A percentile compares a stretch with the other conserved stretches of the same genome.
Conservation (phyloP, 1,140 invertebrate genomes). For the Drosophila simulans region DNA sequence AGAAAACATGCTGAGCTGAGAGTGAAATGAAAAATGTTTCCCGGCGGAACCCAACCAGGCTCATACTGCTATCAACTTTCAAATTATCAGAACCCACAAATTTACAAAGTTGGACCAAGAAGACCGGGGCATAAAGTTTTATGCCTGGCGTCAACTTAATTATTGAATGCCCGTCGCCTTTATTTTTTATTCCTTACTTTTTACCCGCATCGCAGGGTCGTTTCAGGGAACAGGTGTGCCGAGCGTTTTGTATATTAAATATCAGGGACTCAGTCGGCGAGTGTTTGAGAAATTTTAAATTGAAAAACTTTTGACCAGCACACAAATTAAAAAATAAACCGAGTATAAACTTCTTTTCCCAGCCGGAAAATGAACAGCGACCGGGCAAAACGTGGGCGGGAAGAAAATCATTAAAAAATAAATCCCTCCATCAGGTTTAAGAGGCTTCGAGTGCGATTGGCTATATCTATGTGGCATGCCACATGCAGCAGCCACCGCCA, state of each 20-base stretch:
- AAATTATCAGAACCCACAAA: constrained; percentile 60
- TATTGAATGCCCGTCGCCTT: constrained; percentile 66
- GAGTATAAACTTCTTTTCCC: constrained; percentile 58
- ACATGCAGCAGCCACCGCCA: constrained; percentile 39
- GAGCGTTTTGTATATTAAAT: constrained; percentile 77
- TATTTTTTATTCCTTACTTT: constrained; percentile 17
- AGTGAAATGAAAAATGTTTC: constrained; percentile 50
- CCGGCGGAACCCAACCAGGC: not conserved
- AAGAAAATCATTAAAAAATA: constrained; percentile 48
- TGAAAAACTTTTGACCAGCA: constrained; percentile 76
- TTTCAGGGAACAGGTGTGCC: constrained; percentile 60
- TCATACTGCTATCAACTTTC: constrained; percentile 37
- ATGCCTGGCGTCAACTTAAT: constrained; percentile 72
- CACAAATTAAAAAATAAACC: constrained; percentile 76
- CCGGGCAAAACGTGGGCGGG: not conserved
- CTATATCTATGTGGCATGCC: constrained; percentile 55
- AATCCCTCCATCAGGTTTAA: constrained; percentile 42
- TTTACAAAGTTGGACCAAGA: constrained; percentile 32
- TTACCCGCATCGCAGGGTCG: constrained; percentile 23
- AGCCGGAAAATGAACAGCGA: constrained; percentile 26
- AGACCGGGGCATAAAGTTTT: constrained; percentile 58
- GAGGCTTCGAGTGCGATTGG: constrained; percentile 47
- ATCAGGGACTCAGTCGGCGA: constrained; percentile 58
- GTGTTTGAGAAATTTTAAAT: constrained; percentile 73
- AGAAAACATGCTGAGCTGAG: constrained; percentile 23